These are phyloP conservation scores for Cranoglanis bouderius DNA, from an alignment of 2,113 vertebrate genomes.

Conservation along the genomic window DNA sequence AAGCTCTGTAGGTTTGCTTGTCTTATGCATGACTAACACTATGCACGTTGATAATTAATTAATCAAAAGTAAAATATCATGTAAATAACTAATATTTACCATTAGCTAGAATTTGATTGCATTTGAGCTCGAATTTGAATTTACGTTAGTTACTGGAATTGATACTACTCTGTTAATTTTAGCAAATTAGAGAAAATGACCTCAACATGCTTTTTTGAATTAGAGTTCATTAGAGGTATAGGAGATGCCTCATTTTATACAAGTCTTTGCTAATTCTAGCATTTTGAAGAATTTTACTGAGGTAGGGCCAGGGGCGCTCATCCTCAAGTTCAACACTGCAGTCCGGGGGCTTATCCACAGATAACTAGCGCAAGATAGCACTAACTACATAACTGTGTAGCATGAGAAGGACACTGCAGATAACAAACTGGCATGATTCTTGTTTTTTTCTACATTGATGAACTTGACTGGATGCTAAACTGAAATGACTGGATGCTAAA, in stretches of 20 bases:
- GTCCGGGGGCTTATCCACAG: no score
- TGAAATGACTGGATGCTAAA: background rate
- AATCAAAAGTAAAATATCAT: background rate
- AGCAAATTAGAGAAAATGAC: background rate
- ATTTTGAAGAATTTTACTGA: background rate
- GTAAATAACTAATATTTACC: background rate
- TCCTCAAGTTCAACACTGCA: no score
- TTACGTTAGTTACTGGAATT: background rate
- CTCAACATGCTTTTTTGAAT: background rate
- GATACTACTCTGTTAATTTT: background rate
- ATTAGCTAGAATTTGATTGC: background rate
- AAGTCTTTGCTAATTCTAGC: background rate
- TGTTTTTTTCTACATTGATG: background rate
- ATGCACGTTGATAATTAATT: background rate
- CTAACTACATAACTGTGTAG: background rate
- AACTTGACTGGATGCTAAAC: background rate
- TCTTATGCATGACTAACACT: background rate
- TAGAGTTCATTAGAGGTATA: no score
- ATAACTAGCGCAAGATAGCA: background rate
- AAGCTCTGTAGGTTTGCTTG: background rate
- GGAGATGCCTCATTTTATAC: no score
- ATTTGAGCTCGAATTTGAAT: background rate
- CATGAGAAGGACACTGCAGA: no score
- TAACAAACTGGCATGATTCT: background rate
- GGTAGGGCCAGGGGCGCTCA: no score